These are phyloP conservation scores for Seladonia tumulorum DNA, from an alignment of 2,888 invertebrate species.

Conservation along the genomic window DNA sequence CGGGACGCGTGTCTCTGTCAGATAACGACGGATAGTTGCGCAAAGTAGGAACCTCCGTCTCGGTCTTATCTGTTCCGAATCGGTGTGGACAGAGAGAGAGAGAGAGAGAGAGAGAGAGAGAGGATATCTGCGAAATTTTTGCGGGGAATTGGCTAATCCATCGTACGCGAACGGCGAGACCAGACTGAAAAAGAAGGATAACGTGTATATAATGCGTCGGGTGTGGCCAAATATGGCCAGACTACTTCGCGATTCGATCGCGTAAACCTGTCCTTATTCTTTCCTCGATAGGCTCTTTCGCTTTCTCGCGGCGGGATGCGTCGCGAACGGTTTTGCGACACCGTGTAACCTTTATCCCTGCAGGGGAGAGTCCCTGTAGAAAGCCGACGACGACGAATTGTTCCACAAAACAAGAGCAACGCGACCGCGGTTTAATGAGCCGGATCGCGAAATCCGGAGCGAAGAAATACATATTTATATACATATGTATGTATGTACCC, in stretches of 20 bases:
- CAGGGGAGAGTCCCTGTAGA: neutral
- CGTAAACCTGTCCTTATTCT: conserved; percentile 42
- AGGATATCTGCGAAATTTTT: neutral
- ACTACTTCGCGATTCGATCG: conserved; percentile 69
- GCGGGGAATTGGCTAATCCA: neutral
- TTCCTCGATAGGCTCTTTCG: conserved; percentile 4
- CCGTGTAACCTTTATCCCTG: neutral
- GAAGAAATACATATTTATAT: conserved; percentile 31
- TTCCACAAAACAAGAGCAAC: neutral
- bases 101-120: neutral
- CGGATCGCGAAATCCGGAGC: neutral
- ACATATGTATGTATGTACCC: conserved; percentile 14
- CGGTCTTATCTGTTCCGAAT: neutral
- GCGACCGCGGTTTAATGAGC: neutral
- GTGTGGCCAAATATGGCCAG: conserved; percentile 67
- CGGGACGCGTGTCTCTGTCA: neutral
- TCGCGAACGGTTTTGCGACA: neutral
- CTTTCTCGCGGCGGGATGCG: neutral
- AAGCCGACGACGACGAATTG: neutral
- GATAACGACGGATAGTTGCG: neutral
- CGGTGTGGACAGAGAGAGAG: neutral
- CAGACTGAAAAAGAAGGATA: conserved; percentile 13
- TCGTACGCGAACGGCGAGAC: neutral
- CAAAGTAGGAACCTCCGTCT: neutral
- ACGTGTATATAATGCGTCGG: conserved; percentile 59